Evolutionary conservation across 2,113 vertebrate species (phyloP), one percentile per base, ranked within the genome.

Genomic region (Etia nguti): DNA sequence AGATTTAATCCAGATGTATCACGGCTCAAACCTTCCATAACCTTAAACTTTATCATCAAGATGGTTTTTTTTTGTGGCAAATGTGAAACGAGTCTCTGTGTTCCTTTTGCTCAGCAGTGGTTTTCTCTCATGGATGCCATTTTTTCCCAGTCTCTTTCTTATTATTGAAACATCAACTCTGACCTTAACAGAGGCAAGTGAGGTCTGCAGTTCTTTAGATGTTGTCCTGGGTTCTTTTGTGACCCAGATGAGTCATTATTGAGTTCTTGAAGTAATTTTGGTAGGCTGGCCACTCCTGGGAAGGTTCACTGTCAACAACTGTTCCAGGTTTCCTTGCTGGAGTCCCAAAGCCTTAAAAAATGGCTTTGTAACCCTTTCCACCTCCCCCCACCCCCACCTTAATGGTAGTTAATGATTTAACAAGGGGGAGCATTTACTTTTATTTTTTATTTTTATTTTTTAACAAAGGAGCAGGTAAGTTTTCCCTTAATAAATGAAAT

Each of bases 71-170:
- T 22, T 43, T 4, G 4, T 34, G 11, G 0, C 62, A 68, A 68
- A 38, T 41, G 20, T 68, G 34, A 68, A 11, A 41, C 4, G 0
- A 41, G 36, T 22, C n/a, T 41, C 12, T 41, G 36, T 68, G 1
- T 41, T 24, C n/a, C 22, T 68, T 68, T 68, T 68, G 62, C 34
- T 41, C 62, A 68, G 7, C 62, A 68, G n/a, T 15, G 62, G 36
- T 41, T 68, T 68, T 41, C n/a, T n/a, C 20, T 29, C 59, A 62
- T 36, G 18, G 36, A 36, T 62, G 59, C 31, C 60, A 43, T 70
- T 0, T 43, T 70, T 70, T n/a, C n/a, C 36, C 65, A 3, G 65
- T 70, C n/a, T 43, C 7, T 70, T 10, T 24, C 12, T 43, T 70
- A 70, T 15, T 24, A 15, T 16, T 70, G 8, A 70, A 43, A 43